These are phyloP conservation scores for Hexactinellida sp. DNA, from an alignment of 37 sponge, comb jelly and placozoan genomes.

Conservation along the genomic window DNA sequence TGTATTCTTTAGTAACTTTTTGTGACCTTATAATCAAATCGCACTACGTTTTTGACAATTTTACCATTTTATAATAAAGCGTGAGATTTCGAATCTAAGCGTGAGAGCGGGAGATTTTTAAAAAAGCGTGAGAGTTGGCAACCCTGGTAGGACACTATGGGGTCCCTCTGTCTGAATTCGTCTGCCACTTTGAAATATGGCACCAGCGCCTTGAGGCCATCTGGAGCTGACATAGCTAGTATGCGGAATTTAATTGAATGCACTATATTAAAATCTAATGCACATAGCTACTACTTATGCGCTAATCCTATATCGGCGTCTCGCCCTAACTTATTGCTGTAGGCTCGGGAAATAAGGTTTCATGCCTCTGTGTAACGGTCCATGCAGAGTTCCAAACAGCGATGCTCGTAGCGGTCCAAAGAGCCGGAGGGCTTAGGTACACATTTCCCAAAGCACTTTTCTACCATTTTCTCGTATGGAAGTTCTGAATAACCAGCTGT, in stretches of 20 bases:
- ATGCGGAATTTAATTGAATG: too few species aligned
- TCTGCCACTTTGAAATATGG: not conserved
- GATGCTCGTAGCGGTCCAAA: constrained; percentile 23
- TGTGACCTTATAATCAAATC: too few species aligned
- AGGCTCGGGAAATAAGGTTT: constrained; percentile 24
- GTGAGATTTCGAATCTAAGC: too few species aligned
- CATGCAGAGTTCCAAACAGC: constrained; percentile 28
- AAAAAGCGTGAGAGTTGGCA: too few species aligned
- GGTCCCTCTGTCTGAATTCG: not conserved
- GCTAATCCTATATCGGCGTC: too few species aligned
- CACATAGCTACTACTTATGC: not conserved
- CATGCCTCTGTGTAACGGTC: constrained; percentile 29
- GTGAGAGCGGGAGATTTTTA: too few species aligned
- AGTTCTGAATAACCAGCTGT: not conserved
- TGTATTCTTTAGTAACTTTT: too few species aligned
- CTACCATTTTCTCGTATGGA: constrained; percentile 16
- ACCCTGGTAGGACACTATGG: not conserved
- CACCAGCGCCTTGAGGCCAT: not conserved
- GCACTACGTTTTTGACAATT: too few species aligned
- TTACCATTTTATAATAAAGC: too few species aligned
- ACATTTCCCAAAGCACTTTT: constrained; percentile 23
- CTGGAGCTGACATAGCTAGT: too few species aligned
- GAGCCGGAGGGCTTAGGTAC: constrained; percentile 15
- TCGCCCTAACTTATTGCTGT: not conserved
- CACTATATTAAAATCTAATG: too few species aligned